These are phyloP conservation scores for Mesoclemmys tuberculata DNA, from an alignment of 2,113 vertebrate genomes.

Conservation along the genomic window DNA sequence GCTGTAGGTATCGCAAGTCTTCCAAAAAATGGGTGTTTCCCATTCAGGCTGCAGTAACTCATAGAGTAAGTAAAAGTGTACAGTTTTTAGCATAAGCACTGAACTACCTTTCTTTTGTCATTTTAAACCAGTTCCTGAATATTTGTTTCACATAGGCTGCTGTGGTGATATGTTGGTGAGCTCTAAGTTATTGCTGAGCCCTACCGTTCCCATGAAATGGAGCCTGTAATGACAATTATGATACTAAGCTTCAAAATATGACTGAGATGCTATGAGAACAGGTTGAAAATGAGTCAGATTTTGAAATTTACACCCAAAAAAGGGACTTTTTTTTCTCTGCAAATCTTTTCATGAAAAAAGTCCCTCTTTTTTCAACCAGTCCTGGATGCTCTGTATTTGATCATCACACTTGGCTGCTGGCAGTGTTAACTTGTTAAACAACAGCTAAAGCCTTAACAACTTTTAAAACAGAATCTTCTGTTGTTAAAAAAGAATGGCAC, in stretches of 20 bases:
- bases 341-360: not conserved
- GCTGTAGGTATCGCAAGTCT: not conserved
- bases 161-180: not conserved
- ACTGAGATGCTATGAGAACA: not conserved
- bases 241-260: not conserved
- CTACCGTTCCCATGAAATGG: not conserved
- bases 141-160: not conserved
- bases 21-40: not conserved
- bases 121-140: not conserved
- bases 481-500: slow-evolving; percentile 58
- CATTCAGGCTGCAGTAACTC: not conserved
- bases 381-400: not conserved
- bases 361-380: not conserved
- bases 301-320: not conserved
- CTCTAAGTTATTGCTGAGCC: not conserved
- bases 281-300: not conserved
- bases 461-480: slow-evolving; percentile 15
- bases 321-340: not conserved
- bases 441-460: not conserved
- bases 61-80: not conserved
- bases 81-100: not conserved
- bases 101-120: not conserved
- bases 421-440: slow-evolving; percentile 27
- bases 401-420: not conserved
- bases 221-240: rapidly evolving